phyloP scores from a whole-genome alignment of 2,888 invertebrate species.

The Scaptomyza polygonia region DNA sequence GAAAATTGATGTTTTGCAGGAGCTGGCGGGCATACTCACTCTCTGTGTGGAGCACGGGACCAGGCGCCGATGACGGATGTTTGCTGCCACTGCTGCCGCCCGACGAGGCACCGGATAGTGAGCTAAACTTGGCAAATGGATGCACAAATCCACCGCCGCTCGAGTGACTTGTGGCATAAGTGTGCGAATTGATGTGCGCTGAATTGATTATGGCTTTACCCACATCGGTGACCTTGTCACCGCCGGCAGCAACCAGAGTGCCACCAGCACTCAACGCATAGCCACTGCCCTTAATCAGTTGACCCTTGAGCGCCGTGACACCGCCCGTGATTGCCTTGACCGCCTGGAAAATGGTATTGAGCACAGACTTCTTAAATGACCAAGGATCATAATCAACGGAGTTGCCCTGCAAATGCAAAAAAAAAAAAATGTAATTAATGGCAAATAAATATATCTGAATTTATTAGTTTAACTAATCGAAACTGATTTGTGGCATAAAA shows the following conservation, averaged over 20 bases:
- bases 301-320: slow-evolving; percentile 93
- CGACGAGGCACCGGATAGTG: slow-evolving; percentile 82
- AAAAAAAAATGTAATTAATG: too few species aligned
- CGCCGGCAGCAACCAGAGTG: slow-evolving; percentile 89
- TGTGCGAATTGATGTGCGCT: slow-evolving; percentile 88
- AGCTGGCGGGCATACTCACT: slow-evolving; percentile 78
- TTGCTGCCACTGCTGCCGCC: slow-evolving; percentile 77
- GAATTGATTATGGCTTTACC: slow-evolving; percentile 92
- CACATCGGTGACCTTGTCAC: slow-evolving; percentile 91
- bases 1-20: slow-evolving; percentile 53
- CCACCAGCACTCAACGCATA: slow-evolving; percentile 88
- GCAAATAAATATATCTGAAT: too few species aligned
- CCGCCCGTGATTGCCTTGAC: slow-evolving; percentile 95
- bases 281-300: slow-evolving; percentile 93
- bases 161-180: slow-evolving; percentile 69
- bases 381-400: slow-evolving; percentile 87
- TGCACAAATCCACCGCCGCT: slow-evolving; percentile 69
- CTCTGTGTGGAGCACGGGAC: slow-evolving; percentile 81
- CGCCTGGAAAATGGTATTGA: slow-evolving; percentile 93
- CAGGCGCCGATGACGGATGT: slow-evolving; percentile 48
- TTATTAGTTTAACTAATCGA: too few species aligned
- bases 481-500: too few species aligned
- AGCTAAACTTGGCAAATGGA: slow-evolving; percentile 81
- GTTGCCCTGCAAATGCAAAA: slow-evolving; percentile 69
- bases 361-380: slow-evolving; percentile 92